A percentile compares a stretch with the other conserved stretches of the same genome.
Conservation (phyloP, 1,140 invertebrate species). For the Halyomorpha halys region DNA sequence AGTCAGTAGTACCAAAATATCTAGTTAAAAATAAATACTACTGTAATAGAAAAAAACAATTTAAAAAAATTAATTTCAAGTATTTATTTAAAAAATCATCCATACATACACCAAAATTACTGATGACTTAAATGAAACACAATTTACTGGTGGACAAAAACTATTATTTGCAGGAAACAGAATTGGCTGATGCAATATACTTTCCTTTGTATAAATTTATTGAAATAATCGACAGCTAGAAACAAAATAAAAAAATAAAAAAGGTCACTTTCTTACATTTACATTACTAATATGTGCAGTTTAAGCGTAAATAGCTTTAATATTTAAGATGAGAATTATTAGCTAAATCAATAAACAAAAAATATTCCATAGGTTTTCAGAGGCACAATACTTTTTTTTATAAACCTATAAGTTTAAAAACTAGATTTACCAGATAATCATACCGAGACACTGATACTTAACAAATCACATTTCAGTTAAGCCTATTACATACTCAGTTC, state of each 20-base stretch:
- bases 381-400: constrained; percentile 9
- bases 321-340: constrained; percentile 11
- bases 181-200: constrained; percentile 6
- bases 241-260: constrained; percentile 19
- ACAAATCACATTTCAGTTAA: background rate
- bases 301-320: constrained; percentile 18
- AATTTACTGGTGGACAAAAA: too few species aligned
- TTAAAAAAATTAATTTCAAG: too few species aligned
- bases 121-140: too few species aligned
- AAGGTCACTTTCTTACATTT: constrained; percentile 14
- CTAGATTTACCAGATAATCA: too few species aligned
- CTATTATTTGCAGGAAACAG: too few species aligned
- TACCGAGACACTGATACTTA: background rate
- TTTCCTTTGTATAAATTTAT: constrained; percentile 14
- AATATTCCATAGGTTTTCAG: constrained; percentile 8
- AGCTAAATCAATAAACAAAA: background rate
- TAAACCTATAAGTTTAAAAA: too few species aligned
- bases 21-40: too few species aligned
- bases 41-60: too few species aligned
- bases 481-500: background rate
- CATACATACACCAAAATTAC: too few species aligned
- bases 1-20: too few species aligned
- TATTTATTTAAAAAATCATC: too few species aligned
- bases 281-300: constrained; percentile 15
- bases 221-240: constrained; percentile 11